phyloP scores from a whole-genome alignment of 2,797 vertebrate species.

The Delichon dasypus region DNA sequence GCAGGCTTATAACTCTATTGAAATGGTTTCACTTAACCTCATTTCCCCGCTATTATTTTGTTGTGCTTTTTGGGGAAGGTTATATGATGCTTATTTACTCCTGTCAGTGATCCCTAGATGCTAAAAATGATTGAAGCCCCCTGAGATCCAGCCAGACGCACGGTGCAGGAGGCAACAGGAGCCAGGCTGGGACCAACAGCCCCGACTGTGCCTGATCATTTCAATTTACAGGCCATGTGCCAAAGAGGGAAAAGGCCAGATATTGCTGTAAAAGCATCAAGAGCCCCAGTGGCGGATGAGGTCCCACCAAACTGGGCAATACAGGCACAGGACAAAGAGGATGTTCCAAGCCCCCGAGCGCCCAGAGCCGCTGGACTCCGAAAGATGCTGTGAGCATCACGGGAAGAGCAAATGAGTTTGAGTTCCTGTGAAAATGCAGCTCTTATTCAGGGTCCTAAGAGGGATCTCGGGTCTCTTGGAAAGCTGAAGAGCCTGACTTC shows the following conservation, averaged over 20 bases:
- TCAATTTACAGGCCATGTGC: not conserved
- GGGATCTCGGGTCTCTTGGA: not conserved
- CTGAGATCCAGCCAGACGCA: not conserved
- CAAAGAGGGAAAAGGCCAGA: not conserved
- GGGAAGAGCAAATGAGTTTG: not conserved
- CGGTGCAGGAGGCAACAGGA: not conserved
- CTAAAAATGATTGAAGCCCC: not conserved
- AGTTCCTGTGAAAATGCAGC: not conserved
- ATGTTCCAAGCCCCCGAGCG: not conserved
- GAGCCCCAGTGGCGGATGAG: not conserved
- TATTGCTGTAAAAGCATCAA: not conserved
- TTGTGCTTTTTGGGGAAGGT: constrained; percentile 32
- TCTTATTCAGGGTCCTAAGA: not conserved
- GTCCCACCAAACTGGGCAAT: not conserved
- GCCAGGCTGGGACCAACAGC: not conserved
- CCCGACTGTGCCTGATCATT: not conserved
- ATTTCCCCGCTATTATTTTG: constrained; percentile 11
- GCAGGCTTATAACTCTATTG: not conserved
- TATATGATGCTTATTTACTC: not conserved
- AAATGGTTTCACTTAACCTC: constrained; percentile 54
- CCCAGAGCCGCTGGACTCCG: not conserved
- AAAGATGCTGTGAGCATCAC: not conserved
- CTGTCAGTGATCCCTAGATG: not conserved
- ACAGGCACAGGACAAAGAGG: not conserved
- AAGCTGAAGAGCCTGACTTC: not conserved